Percentiles rank a stretch among this genome's conserved stretches.
Conservation (phyloP, 2,113 vertebrate species). For the Chamaetylas fuelleborni region DNA sequence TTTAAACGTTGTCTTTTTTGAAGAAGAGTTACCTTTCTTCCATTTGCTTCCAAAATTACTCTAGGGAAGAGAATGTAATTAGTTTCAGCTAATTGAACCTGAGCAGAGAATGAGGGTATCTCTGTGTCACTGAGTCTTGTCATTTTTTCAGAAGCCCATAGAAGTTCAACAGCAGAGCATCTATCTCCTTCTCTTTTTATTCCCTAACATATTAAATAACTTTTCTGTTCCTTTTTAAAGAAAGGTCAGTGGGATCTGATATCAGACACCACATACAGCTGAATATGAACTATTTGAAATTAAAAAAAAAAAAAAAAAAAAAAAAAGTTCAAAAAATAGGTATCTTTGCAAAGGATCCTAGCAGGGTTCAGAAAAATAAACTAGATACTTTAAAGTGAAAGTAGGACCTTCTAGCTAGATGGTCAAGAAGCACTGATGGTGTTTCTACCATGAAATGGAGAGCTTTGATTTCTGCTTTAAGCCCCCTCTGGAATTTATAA, state of each 20-base stretch:
- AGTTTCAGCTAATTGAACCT: slow-evolving; percentile 35
- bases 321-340: not conserved
- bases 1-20: not conserved
- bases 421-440: not conserved
- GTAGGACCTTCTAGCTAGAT: not conserved
- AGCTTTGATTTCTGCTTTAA: not conserved
- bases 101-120: not conserved
- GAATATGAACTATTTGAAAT: not conserved
- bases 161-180: not conserved
- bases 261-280: not conserved
- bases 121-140: not conserved
- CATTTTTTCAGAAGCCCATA: not conserved
- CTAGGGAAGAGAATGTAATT: slow-evolving; percentile 40
- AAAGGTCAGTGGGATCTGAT: not conserved
- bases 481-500: not conserved
- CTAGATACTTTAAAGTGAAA: not conserved
- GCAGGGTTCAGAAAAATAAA: not conserved
- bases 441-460: not conserved
- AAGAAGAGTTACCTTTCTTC: slow-evolving; percentile 4
- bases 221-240: not conserved
- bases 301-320: not conserved
- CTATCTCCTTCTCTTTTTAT: not conserved
- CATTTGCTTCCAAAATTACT: not conserved
- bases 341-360: not conserved
- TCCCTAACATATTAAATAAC: not conserved